Evolutionary conservation across 2,888 invertebrate species (phyloP), one percentile per base, ranked within the genome.

Genomic region (Amphipyra tragopoginis): DNA sequence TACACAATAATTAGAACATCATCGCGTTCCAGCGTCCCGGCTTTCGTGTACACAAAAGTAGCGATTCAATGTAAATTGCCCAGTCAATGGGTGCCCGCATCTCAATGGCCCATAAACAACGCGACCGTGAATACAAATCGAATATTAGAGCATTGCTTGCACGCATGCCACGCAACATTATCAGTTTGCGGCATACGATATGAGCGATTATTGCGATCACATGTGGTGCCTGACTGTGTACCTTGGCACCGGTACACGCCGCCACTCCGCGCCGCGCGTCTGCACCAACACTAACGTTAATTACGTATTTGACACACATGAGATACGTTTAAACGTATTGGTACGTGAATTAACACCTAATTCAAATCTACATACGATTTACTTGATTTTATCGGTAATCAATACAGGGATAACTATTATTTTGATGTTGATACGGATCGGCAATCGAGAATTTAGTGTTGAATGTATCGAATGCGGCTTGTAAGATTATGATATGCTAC

Each of bases 91-190:
- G 85, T 79, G 86, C 86, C 86, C 91, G 87, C 88, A 91, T 90
- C 90, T 90, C 91, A 90, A 93, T 93, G 88, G 92, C 81, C 90
- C 85, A 93, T 93, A 93, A 93, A 93, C 93, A 93, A 92, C 88
- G 89, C 89, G 84, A 86, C 88, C 84, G 90, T 92, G 93, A 93
- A 93, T 93, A 93, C 92, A 93, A 93, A 93, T 93, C 89, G 93
- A 90, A 90, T 91, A 93, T 93, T 93, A 93, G 89, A 88, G 88
- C 88, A 85, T 80, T 86, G 86, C 75, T 67, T 67, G 80, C 78
- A 75, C 82, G 83, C 83, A 86, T 77, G 80, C 76, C 65, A 78
- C 80, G 85, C 84, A 85, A 86, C 86, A 89, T 89, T 90, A 90
- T 90, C 89, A 85, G 86, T 79, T 85, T 77, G 80, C 69, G 78